Evolutionary conservation across 2,888 invertebrate species (phyloP), one percentile per base, ranked within the genome.

Genomic region (Fragum fragum): DNA sequence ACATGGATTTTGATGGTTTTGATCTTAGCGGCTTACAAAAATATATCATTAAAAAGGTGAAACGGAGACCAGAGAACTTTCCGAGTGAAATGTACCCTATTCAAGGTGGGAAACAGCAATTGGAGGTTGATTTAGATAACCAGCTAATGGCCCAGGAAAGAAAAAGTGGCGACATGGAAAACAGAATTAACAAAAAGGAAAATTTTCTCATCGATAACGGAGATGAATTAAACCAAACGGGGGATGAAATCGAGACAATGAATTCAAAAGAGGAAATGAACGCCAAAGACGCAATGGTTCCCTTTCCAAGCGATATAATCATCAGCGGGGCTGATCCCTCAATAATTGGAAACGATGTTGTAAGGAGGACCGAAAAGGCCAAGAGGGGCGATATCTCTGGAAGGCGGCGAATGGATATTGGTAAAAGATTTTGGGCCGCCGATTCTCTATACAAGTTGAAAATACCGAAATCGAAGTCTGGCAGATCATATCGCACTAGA

Each of bases 121-220:
- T 66, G 66, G 66, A 66, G 36, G 66, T 66, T 7, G 66, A 66
- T 42, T 26, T 66, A n/a, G 66, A 66, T 42, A 39, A 66, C 16
- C 18, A 42, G 23, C 36, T 66, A 9, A 23, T 18, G 26, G 42
- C 21, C 9, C 9, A 66, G 42, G 66, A 66, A 21, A 42, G 36
- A 1, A 21, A 66, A 18, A 32, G 39, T n/a, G n/a, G 14, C 23
- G 42, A 7, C 7, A 21, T 23, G 42, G 42, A 39, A 23, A 23
- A 66, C 0, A 42, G 23, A 5, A 26, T 66, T 0, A 26, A 23
- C 11, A 23, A 29, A 39, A 39, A 66, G 21, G 66, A 66, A 42
- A 23, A 16, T 26, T 6, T 14, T 16, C n/a, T 42, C 1, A 26
- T n/a, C 63, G 32, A 29, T 9, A 63, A 63, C 28, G 63, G 32